Conservation (phyloP, 2,797 vertebrate species). For the Leptodactylus fallax region DNA sequence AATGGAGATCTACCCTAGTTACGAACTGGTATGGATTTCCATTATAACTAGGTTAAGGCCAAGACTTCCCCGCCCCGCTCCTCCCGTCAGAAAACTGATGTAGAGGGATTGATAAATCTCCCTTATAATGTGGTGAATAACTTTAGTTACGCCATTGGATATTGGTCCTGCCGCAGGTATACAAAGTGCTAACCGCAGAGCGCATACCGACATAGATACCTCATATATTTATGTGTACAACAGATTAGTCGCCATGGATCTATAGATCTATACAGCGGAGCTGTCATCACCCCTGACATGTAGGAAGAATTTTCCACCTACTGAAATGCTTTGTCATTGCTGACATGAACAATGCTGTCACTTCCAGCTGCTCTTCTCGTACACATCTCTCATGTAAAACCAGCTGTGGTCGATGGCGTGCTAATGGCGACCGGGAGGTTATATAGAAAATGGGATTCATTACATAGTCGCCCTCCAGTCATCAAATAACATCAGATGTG, state of each 20-base stretch:
- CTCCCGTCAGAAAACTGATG: too few relatives aligned
- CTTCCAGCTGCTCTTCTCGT: background rate
- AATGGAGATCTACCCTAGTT: too few relatives aligned
- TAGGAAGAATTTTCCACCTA: background rate
- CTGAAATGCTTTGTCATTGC: background rate
- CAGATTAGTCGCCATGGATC: conserved; percentile 12
- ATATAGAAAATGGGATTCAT: background rate
- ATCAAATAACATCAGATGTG: background rate
- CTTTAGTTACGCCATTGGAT: too few relatives aligned
- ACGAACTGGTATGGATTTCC: too few relatives aligned
- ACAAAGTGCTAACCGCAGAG: too few relatives aligned
- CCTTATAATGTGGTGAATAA: too few relatives aligned
- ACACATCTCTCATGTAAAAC: background rate
- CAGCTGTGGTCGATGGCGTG: background rate
- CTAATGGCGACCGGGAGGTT: background rate
- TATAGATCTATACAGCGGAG: background rate
- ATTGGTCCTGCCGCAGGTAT: too few relatives aligned
- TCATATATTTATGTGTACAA: background rate
- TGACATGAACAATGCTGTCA: background rate
- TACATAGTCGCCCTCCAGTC: background rate
- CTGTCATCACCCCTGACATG: conserved; percentile 8
- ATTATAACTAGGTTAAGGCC: too few relatives aligned
- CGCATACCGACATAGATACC: background rate
- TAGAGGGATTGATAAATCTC: too few relatives aligned
- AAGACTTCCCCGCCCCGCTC: too few relatives aligned